phyloP scores from a whole-genome alignment of 2,113 vertebrate species.

The Vireo altiloquus region DNA sequence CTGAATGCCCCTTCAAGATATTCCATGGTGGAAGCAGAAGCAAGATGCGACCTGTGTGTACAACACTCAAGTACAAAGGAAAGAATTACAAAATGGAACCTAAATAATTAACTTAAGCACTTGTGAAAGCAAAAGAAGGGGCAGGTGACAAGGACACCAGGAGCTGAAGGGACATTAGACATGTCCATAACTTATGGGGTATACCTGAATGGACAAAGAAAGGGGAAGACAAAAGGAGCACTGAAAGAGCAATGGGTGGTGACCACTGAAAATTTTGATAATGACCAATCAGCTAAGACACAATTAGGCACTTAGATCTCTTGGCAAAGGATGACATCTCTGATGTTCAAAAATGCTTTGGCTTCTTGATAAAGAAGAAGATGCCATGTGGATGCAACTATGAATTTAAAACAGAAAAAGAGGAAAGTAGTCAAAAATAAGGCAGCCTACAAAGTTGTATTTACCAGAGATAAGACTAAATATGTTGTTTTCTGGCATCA shows the following conservation, averaged over 20 bases:
- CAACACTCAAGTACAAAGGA: neutral
- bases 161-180: neutral
- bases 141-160: neutral
- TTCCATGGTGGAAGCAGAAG: neutral
- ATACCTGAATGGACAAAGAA: neutral
- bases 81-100: neutral
- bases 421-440: neutral
- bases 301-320: neutral
- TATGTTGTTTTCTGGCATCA: neutral
- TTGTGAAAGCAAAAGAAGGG: neutral
- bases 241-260: neutral
- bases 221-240: neutral
- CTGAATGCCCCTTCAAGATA: neutral
- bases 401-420: neutral
- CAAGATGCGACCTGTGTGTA: neutral
- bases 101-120: neutral
- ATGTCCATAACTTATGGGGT: neutral
- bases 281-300: neutral
- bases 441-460: neutral
- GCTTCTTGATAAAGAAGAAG: neutral
- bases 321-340: neutral
- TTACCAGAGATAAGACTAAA: neutral
- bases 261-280: neutral
- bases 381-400: neutral
- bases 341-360: neutral